These are phyloP conservation scores for Trachelus iudaicus DNA, from an alignment of 2,888 invertebrate species.

Conservation along the genomic window DNA sequence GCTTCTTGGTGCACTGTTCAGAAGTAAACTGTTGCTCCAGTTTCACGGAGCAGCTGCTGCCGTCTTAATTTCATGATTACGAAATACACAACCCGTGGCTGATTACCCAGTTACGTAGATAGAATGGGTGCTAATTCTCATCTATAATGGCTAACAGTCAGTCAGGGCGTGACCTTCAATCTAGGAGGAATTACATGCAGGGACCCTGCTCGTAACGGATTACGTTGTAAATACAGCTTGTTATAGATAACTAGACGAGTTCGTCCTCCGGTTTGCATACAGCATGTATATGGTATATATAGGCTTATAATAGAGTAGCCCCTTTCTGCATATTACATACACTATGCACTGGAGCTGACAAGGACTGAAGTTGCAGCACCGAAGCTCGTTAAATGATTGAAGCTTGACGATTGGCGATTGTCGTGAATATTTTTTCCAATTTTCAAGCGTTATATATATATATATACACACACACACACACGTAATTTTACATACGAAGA, in stretches of 20 bases:
- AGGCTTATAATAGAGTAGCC: background rate
- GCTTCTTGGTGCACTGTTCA: background rate
- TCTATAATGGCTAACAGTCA: background rate
- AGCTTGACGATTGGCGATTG: background rate
- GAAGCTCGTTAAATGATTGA: conserved; percentile 1
- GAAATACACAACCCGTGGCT: background rate
- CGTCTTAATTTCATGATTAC: background rate
- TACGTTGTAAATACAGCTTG: background rate
- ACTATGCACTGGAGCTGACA: background rate
- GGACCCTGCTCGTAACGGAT: background rate
- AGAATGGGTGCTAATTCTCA: background rate
- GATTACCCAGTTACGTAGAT: background rate
- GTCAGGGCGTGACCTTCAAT: conserved; percentile 7
- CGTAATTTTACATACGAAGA: background rate
- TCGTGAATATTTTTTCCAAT: background rate
- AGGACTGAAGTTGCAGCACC: background rate
- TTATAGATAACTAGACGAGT: background rate
- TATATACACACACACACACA: too few relatives aligned
- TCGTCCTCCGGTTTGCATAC: background rate
- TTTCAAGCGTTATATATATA: background rate
- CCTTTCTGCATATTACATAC: background rate
- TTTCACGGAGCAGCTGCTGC: background rate
- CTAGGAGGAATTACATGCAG: background rate
- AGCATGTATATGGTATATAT: background rate
- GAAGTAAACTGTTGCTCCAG: background rate